A percentile compares a stretch with the other conserved stretches of the same genome.
These are phyloP conservation scores for Felis catus DNA, from an alignment of 2,113 vertebrate species.

Conservation along the genomic window DNA sequence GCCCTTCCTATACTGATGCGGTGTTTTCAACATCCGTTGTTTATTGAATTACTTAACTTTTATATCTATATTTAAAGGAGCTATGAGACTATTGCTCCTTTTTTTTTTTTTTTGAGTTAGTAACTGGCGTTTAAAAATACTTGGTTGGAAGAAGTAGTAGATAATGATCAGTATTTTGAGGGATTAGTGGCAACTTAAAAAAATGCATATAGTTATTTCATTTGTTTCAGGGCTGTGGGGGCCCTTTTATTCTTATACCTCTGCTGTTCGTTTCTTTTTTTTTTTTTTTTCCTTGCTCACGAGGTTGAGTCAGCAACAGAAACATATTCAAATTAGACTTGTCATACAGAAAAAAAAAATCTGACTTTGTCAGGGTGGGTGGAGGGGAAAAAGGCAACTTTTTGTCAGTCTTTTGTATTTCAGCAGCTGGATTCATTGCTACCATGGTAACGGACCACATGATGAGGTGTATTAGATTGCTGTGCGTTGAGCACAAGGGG, in stretches of 20 bases:
- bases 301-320: constrained; percentile 74
- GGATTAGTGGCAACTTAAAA: constrained; percentile 59
- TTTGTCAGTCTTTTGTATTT: constrained; percentile 90
- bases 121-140: constrained; percentile 62
- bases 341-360: constrained; percentile 76
- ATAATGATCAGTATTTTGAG: constrained; percentile 59
- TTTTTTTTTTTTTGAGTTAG: constrained; percentile 53
- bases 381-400: constrained; percentile 83
- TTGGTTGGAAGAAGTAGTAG: constrained; percentile 50
- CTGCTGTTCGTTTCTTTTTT: neutral
- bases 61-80: constrained; percentile 3
- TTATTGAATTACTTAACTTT: constrained; percentile 44
- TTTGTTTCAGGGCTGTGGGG: constrained; percentile 51
- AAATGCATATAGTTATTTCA: constrained; percentile 36
- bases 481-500: constrained; percentile 87
- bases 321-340: constrained; percentile 76
- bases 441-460: constrained; percentile 97
- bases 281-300: constrained; percentile 29
- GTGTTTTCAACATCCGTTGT: neutral
- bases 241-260: neutral
- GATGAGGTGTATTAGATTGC: constrained; percentile 99
- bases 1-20: neutral
- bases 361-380: constrained; percentile 83
- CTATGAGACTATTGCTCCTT: neutral
- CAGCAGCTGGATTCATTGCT: constrained; percentile 93